phyloP scores from a whole-genome alignment of 2,113 vertebrate species.

The Silurus glanis region DNA sequence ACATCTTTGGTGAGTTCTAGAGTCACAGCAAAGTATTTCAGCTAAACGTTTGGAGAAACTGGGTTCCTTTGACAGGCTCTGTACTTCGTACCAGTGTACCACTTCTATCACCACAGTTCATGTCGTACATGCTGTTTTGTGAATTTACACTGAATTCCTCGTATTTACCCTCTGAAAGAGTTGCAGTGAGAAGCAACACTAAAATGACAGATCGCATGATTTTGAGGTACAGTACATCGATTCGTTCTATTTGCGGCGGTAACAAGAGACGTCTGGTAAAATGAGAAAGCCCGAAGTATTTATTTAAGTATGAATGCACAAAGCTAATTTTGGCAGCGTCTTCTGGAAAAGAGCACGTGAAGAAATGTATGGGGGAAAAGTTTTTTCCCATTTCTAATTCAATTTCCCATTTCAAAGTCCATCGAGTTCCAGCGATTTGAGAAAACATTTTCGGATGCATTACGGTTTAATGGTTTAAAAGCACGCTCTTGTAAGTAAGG shows the following conservation, averaged over 20 bases:
- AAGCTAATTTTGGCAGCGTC: background rate
- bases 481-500: background rate
- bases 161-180: background rate
- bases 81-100: no score
- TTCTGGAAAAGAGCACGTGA: background rate
- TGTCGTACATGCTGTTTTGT: background rate
- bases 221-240: background rate
- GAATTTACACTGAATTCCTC: background rate
- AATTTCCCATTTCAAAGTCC: no score
- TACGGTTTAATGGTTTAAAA: background rate
- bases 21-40: no score
- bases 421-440: background rate
- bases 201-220: background rate
- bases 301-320: background rate
- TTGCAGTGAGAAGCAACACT: background rate
- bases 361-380: background rate
- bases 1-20: no score
- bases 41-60: no score
- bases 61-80: no score
- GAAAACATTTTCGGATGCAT: background rate
- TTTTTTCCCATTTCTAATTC: background rate
- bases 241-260: background rate
- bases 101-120: no score
- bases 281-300: background rate
- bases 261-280: background rate